Evolutionary conservation across 2,797 vertebrate genomes (phyloP).

Genomic region (Eospalax fontanierii): DNA sequence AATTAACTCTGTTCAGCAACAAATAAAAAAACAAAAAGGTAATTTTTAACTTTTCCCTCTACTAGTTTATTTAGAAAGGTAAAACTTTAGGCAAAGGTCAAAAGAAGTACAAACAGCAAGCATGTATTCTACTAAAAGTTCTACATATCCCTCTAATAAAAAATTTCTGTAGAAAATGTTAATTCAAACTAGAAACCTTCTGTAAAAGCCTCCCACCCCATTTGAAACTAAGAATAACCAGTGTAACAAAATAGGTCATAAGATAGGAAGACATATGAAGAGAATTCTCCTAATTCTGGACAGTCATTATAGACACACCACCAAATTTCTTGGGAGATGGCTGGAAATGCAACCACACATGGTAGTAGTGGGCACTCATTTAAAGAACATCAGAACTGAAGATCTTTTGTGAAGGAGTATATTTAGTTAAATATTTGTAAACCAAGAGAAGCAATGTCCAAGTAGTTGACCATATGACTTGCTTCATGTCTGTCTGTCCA

Average conservation of each 20-base stretch:
- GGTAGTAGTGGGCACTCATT: slow-evolving; percentile 39
- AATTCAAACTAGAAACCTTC: slow-evolving; percentile 70
- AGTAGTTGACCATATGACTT: slow-evolving; percentile 71
- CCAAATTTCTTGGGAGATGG: slow-evolving; percentile 59
- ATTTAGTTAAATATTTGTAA: slow-evolving; percentile 74
- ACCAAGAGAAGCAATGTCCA: slow-evolving; percentile 60
- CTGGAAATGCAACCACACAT: slow-evolving; percentile 57
- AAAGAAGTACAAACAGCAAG: slow-evolving; percentile 81
- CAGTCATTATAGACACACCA: slow-evolving; percentile 24
- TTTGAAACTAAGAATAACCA: slow-evolving; percentile 74
- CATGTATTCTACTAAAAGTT: slow-evolving; percentile 75
- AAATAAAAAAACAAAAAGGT: slow-evolving; percentile 38
- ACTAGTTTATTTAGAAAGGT: slow-evolving; percentile 25
- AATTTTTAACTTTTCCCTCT: slow-evolving; percentile 25
- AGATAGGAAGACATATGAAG: slow-evolving; percentile 78
- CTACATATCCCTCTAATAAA: slow-evolving; percentile 79
- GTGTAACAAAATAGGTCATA: slow-evolving; percentile 69
- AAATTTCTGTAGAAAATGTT: slow-evolving; percentile 76
- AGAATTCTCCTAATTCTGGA: slow-evolving; percentile 43
- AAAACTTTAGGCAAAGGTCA: neutral
- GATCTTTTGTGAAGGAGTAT: slow-evolving; percentile 72
- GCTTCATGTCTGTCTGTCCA: slow-evolving; percentile 82
- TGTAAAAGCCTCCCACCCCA: slow-evolving; percentile 58
- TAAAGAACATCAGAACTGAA: slow-evolving; percentile 67
- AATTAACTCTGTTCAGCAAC: slow-evolving; percentile 56